Evolutionary conservation across 2,797 vertebrate species (phyloP).

Genomic region (Lithobates sylvaticus): DNA sequence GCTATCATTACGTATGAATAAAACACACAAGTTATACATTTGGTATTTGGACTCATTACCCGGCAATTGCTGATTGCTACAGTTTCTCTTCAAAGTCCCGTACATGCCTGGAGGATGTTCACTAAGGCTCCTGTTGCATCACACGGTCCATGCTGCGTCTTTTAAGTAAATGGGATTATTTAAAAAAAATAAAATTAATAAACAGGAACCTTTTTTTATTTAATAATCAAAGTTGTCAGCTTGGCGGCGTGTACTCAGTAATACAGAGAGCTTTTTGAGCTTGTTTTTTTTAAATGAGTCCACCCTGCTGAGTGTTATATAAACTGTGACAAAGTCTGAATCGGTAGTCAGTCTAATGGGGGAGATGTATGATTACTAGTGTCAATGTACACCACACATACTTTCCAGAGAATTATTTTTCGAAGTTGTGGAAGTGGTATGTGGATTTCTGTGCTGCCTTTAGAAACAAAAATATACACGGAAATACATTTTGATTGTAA

Average conservation of each 20-base stretch:
- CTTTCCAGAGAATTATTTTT: too few relatives aligned
- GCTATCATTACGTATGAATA: slow-evolving; percentile 29
- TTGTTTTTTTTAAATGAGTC: background rate
- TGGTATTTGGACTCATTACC: slow-evolving; percentile 26
- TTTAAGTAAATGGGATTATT: slow-evolving; percentile 43
- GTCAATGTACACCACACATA: too few relatives aligned
- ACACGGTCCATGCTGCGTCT: slow-evolving; percentile 37
- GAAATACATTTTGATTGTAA: too few relatives aligned
- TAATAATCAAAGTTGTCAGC: slow-evolving; percentile 25
- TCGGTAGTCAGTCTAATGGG: slow-evolving; percentile 1
- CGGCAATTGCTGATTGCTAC: slow-evolving; percentile 24
- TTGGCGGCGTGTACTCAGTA: background rate
- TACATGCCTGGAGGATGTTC: slow-evolving; percentile 37
- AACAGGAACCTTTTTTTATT: background rate
- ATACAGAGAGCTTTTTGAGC: background rate
- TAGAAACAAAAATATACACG: too few relatives aligned
- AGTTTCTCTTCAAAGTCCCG: slow-evolving; percentile 42
- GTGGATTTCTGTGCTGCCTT: too few relatives aligned
- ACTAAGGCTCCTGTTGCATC: background rate
- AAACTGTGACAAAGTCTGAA: slow-evolving; percentile 10
- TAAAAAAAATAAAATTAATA: background rate
- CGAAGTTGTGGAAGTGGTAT: too few relatives aligned
- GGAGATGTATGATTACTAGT: background rate
- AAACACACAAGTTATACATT: background rate
- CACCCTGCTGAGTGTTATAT: slow-evolving; percentile 21